A percentile compares a stretch with the other conserved stretches of the same genome.
Conservation (phyloP, 2,888 invertebrate genomes). For the Liposcelis brunnea region DNA sequence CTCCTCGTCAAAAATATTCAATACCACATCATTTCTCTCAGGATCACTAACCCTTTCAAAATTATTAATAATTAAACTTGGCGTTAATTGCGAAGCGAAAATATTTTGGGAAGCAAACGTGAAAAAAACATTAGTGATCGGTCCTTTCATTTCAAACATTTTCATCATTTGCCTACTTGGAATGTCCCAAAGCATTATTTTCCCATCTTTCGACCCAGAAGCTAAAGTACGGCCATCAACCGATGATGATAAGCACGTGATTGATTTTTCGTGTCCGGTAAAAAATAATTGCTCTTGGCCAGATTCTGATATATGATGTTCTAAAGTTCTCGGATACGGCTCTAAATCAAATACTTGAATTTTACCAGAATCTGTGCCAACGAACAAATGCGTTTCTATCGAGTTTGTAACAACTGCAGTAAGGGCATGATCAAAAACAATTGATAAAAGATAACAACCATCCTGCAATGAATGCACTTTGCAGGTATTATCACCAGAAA, state of each 20-base stretch:
- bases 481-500: constrained; percentile 29
- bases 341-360: constrained; percentile 25
- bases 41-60: constrained; percentile 16
- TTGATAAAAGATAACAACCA: constrained; percentile 24
- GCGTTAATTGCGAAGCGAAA: constrained; percentile 17
- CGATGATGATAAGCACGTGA: constrained; percentile 26
- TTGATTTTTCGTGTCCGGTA: constrained; percentile 23
- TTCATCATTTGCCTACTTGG: constrained; percentile 26
- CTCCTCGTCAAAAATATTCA: not conserved
- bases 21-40: not conserved
- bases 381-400: constrained; percentile 24
- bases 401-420: constrained; percentile 27
- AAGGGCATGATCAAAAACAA: constrained; percentile 25
- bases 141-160: constrained; percentile 24
- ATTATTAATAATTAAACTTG: constrained; percentile 18
- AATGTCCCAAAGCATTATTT: constrained; percentile 28
- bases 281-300: constrained; percentile 23
- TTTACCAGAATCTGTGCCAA: constrained; percentile 25
- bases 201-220: constrained; percentile 27
- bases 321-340: constrained; percentile 20
- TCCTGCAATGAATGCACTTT: constrained; percentile 27
- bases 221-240: constrained; percentile 25
- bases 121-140: constrained; percentile 21
- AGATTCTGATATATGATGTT: constrained; percentile 25
- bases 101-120: constrained; percentile 17